Percentiles rank a stretch among this genome's conserved stretches.
Conservation (phyloP, 2,797 vertebrate genomes). For the Falco peregrinus region DNA sequence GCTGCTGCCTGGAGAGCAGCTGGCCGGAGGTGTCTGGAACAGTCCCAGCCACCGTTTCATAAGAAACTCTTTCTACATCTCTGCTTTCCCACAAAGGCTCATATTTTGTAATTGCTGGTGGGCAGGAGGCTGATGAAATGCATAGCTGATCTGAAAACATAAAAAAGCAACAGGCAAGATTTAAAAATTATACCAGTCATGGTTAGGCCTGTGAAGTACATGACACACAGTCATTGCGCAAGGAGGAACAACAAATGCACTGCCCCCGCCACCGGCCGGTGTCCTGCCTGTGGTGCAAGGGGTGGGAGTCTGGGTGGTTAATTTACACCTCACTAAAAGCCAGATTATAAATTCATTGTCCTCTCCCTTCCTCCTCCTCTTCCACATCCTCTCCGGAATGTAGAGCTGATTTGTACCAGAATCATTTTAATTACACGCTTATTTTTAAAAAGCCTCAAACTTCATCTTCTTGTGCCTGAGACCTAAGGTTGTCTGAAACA, state of each 20-base stretch:
- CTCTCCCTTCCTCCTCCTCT: not conserved
- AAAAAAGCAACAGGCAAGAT: conserved; percentile 33
- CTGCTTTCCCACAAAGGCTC: conserved; percentile 54
- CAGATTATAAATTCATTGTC: conserved; percentile 50
- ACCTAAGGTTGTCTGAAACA: not conserved
- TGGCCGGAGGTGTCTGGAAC: conserved; percentile 66
- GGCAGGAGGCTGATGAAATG: conserved; percentile 59
- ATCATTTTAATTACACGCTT: not conserved
- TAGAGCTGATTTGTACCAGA: not conserved
- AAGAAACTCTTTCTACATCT: conserved; percentile 53
- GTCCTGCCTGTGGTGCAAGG: conserved; percentile 62
- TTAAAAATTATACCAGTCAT: conserved; percentile 44
- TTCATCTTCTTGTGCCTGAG: not conserved
- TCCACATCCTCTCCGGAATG: not conserved
- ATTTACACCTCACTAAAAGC: conserved; percentile 20
- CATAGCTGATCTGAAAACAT: conserved; percentile 38
- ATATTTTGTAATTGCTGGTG: conserved; percentile 53
- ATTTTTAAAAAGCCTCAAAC: not conserved
- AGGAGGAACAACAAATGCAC: conserved; percentile 49
- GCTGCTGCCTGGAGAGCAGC: conserved; percentile 55
- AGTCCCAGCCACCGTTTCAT: conserved; percentile 46
- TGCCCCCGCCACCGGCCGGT: conserved; percentile 30
- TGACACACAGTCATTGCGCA: conserved; percentile 36
- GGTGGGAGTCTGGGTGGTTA: conserved; percentile 35
- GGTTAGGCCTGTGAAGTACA: conserved; percentile 47